Evolutionary conservation across 2,797 vertebrate genomes (phyloP), one percentile per base, ranked within the genome.

Genomic region (Cirrhinus mrigala): DNA sequence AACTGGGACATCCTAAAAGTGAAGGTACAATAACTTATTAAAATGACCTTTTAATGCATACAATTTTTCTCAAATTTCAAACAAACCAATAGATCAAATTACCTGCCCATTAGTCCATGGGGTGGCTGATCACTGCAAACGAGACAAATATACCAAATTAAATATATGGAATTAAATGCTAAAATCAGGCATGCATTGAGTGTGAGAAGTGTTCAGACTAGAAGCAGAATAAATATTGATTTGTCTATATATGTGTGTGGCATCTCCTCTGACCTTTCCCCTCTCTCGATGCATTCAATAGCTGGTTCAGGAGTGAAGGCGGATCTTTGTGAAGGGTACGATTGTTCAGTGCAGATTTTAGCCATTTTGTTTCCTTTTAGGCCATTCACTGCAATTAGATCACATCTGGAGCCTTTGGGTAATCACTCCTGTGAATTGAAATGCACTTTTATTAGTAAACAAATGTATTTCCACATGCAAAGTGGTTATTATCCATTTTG

Each of bases 1-100:
- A 95, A 95, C 9, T 46, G 90, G 1, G 95, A 94, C 50, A 95
- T 82, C 91, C 97, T 98, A 81, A 5, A 6, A 56, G 5, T 56
- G 22, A 85, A 64, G 20, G 27, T 29, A 74, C 20, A 79, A 11
- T 27, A 2, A 12, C 6, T 75, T 71, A 5, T 56, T 24, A 37
- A 81, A 66, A 44, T 70, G 8, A 27, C 24, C 24, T 22, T 22
- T 37, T 16, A 40, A 48, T n/a, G 48, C 15, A 68, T 6, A 52
- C 76, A 68, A 54, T 54, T 44, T 37, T 37, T 37, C 4, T 64
- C 18, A 77, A 64, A 84, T 75, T 11, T 33, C 8, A n/a, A 56
- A 24, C 18, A 54, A 18, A 24, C 12, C 3, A 33, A 73, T 46
- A 64, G 22, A 78, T 64, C 9, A 54, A 54, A 85, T 85, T 69